Evolutionary conservation across 2,888 invertebrate species (phyloP).

Genomic region (Rotaria macrura): DNA sequence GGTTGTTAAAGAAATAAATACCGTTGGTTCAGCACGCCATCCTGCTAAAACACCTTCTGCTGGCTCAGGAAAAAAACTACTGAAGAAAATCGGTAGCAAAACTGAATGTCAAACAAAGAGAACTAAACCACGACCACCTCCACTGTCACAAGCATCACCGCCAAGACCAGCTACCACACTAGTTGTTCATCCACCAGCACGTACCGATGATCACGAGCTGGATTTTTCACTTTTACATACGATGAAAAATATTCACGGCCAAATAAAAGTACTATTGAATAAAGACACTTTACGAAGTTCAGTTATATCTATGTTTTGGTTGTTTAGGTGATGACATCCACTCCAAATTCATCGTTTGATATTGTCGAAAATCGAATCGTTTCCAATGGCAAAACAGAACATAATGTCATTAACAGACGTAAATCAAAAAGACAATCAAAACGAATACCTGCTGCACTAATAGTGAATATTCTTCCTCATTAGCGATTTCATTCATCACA

Average conservation of each 20-base stretch:
- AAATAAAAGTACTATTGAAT: background rate
- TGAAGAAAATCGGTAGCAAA: background rate
- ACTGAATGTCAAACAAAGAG: background rate
- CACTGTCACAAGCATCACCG: background rate
- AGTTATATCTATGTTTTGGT: no score
- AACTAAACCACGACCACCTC: background rate
- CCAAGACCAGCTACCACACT: background rate
- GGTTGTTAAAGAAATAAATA: background rate
- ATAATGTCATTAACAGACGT: background rate
- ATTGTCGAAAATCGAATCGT: background rate
- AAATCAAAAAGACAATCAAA: background rate
- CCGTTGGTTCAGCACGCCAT: background rate
- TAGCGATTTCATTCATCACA: background rate
- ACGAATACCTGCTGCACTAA: background rate
- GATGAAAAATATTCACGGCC: background rate
- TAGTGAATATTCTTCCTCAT: background rate
- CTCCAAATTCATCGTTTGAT: background rate
- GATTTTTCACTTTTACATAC: conserved; percentile 4
- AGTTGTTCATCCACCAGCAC: background rate
- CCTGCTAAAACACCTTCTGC: background rate
- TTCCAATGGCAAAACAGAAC: background rate
- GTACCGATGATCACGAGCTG: background rate
- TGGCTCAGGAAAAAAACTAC: background rate
- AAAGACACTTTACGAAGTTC: background rate
- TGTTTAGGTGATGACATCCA: background rate